Conservation (phyloP, 2,888 invertebrate genomes). For the Meganola albula region DNA sequence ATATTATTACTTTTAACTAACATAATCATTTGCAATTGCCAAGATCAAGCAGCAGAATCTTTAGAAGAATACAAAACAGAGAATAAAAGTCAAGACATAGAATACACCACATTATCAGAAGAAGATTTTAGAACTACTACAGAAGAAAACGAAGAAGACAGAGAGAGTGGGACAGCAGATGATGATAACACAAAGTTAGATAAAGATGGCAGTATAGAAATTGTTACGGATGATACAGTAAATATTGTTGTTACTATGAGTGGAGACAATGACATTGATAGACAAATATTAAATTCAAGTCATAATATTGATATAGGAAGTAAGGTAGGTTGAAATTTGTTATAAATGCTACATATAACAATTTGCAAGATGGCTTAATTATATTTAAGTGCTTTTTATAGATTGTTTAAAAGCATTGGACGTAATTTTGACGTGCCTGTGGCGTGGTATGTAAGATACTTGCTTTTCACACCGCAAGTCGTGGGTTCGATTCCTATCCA, state of each 20-base stretch:
- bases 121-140: slow-evolving; percentile 21
- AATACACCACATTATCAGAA: slow-evolving; percentile 14
- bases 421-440: background rate
- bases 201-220: slow-evolving; percentile 15
- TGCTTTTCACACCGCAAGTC: too few species aligned
- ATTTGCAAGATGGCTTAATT: too few species aligned
- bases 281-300: slow-evolving; percentile 26
- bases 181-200: background rate
- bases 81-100: slow-evolving; percentile 12
- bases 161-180: slow-evolving; percentile 6
- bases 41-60: slow-evolving; percentile 13
- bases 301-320: slow-evolving; percentile 23
- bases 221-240: slow-evolving; percentile 16
- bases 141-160: slow-evolving; percentile 2
- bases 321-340: background rate
- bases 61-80: slow-evolving; percentile 18
- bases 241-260: slow-evolving; percentile 19
- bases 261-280: slow-evolving; percentile 39
- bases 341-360: too few species aligned
- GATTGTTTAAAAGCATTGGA: background rate
- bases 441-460: too few species aligned
- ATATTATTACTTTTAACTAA: slow-evolving; percentile 15
- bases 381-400: background rate
- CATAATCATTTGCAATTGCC: slow-evolving; percentile 11
- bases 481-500: too few species aligned